Evolutionary conservation across 2,113 vertebrate species (phyloP).

Genomic region (Spilogale gracilis): DNA sequence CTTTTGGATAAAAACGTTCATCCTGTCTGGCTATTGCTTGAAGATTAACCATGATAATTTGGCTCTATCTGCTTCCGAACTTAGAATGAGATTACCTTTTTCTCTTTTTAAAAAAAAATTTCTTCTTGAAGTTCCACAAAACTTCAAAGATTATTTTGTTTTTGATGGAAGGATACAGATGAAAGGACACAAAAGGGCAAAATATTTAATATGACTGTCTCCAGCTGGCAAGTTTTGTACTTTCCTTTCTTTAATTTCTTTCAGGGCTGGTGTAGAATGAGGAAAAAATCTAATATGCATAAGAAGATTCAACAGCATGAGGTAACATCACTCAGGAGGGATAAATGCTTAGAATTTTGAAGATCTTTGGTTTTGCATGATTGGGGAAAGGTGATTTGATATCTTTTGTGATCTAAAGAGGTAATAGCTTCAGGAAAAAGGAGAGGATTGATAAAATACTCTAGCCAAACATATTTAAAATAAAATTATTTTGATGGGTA

Average conservation of each 20-base stretch:
- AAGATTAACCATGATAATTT: constrained; percentile 36
- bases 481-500: constrained; percentile 49
- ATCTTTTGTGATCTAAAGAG: neutral
- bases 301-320: neutral
- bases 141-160: neutral
- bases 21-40: neutral
- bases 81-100: neutral
- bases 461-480: constrained; percentile 39
- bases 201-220: constrained; percentile 47
- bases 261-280: neutral
- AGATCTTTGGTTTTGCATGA: constrained; percentile 18
- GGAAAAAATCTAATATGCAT: constrained; percentile 12
- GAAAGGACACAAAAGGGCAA: constrained; percentile 31
- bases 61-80: neutral
- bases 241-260: constrained; percentile 35
- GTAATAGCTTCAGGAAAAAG: constrained; percentile 14
- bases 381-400: neutral
- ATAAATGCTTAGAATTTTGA: constrained; percentile 26
- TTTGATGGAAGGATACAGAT: constrained; percentile 14
- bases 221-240: neutral
- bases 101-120: neutral
- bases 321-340: neutral
- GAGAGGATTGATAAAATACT: neutral
- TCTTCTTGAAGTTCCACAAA: neutral
- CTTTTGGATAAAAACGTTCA: neutral